Base-by-base conservation (phyloP, 1,140 invertebrate species). In the Lucilia sericata region DNA sequence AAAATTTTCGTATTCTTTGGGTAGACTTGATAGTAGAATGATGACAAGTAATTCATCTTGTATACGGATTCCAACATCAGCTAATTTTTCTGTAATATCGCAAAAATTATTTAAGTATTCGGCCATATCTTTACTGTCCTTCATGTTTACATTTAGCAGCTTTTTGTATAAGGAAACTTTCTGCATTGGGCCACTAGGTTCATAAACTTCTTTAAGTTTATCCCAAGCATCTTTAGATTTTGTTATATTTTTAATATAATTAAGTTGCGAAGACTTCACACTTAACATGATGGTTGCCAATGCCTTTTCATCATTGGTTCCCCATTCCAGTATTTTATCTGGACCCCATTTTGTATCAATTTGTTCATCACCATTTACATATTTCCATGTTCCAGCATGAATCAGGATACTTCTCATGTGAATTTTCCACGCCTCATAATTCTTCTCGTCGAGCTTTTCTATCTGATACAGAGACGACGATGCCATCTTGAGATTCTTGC, bases 361-460 rank as follows among this genome's bases (percentile, higher is more conserved):
- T 14, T 36, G 7, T 8, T 42, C 13, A 7, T 13, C 13, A 17
- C 74, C 74, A 42, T 42, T 42, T 4, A 36, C 34, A 10, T 76
- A 42, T 42, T 76, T 49, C 65, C 65, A 82, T 2, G 34, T 30
- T 12, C 36, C 60, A 17, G 12, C 19, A 30, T 83, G 60, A 14
- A 83, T 47, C 1, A 85, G 51, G 9, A 85, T 81, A 51, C 81
- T 83, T 49, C 47, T 82, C 84, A 83, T 83, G 2, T 82, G 81
- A 2, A 84, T 21, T 3, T 19, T 47, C 84, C 74, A 84, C 12
- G 74, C 17, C 47, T 84, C 81, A 42, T 60, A 65, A 74, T 84
- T 84, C 47, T 51, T 65, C 65, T 84, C 81, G 65, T 84, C 82
- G 30, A 84, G 42, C 36, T 83, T 82, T 14, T 78, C 84, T 42